Evolutionary conservation across 2,888 invertebrate genomes (phyloP).

Genomic region (Perizoma affinitatum): DNA sequence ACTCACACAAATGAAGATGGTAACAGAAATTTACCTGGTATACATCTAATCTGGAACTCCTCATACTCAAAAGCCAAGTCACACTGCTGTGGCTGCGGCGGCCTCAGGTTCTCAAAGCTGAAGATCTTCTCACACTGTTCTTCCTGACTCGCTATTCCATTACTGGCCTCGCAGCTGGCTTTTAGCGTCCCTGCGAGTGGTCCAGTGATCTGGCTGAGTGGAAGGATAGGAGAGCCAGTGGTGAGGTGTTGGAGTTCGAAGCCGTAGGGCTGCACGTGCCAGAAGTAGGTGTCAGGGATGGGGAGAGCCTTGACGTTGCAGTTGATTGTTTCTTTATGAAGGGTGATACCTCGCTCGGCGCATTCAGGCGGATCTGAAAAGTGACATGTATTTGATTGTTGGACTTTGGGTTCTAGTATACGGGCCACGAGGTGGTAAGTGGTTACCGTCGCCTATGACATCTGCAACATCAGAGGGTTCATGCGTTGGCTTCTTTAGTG

Average conservation of each 20-base stretch:
- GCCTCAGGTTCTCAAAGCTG: conserved; percentile 69
- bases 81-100: conserved; percentile 70
- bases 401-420: too few species aligned
- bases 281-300: conserved; percentile 70
- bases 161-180: conserved; percentile 71
- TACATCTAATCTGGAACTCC: conserved; percentile 76
- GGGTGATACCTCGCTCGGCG: conserved; percentile 60
- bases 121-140: conserved; percentile 64
- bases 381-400: too few species aligned
- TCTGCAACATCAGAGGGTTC: too few species aligned
- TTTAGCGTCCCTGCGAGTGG: conserved; percentile 62
- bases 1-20: not conserved
- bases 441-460: too few species aligned
- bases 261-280: conserved; percentile 69
- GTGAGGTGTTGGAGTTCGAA: conserved; percentile 71
- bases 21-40: conserved; percentile 61
- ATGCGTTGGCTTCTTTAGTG: too few species aligned
- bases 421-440: too few species aligned
- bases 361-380: conserved; percentile 77
- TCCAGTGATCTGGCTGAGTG: conserved; percentile 69
- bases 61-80: conserved; percentile 72
- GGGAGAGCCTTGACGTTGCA: conserved; percentile 71
- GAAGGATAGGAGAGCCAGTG: conserved; percentile 67
- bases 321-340: conserved; percentile 66
- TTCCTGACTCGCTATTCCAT: conserved; percentile 72